Percentiles rank a stretch among this genome's conserved stretches.
Evolutionary conservation across 2,888 invertebrate species (phyloP).

Genomic region (Myathropa florea): DNA sequence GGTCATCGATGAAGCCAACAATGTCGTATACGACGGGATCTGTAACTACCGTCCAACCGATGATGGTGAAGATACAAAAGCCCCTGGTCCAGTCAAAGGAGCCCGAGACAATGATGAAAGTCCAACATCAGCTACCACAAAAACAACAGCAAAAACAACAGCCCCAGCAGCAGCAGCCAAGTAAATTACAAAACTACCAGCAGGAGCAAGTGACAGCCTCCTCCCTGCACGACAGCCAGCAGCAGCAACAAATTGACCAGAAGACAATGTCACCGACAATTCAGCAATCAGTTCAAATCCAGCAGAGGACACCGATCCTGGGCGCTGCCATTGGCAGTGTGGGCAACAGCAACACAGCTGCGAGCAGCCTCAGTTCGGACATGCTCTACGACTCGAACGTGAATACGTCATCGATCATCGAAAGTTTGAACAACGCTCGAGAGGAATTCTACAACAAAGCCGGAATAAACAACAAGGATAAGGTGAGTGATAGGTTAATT

Average conservation of each 20-base stretch:
- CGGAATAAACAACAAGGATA: conserved; percentile 75
- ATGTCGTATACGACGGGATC: conserved; percentile 62
- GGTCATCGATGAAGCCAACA: conserved; percentile 69
- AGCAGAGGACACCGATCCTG: conserved; percentile 70
- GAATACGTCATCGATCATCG: conserved; percentile 80
- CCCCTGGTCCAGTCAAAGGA: conserved; percentile 39
- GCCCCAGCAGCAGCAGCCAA: conserved; percentile 59
- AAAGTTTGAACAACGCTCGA: conserved; percentile 79
- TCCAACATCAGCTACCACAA: conserved; percentile 71
- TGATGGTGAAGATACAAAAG: conserved; percentile 63
- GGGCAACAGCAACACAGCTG: conserved; percentile 63
- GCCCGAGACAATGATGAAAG: conserved; percentile 63
- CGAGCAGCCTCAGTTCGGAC: conserved; percentile 71
- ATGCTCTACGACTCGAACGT: conserved; percentile 79
- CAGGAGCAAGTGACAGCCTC: conserved; percentile 65
- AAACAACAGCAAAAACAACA: conserved; percentile 71
- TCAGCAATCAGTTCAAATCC: conserved; percentile 73
- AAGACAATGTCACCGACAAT: conserved; percentile 57
- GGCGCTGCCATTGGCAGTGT: conserved; percentile 58
- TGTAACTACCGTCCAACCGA: conserved; percentile 64
- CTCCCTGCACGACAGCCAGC: conserved; percentile 61
- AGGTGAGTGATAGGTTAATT: conserved; percentile 73
- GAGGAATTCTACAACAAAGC: conserved; percentile 79
- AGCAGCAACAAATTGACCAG: conserved; percentile 66
- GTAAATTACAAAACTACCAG: conserved; percentile 58